These are phyloP conservation scores for Drosophila trichaetosa DNA, from an alignment of 2,888 invertebrate species.

Conservation along the genomic window DNA sequence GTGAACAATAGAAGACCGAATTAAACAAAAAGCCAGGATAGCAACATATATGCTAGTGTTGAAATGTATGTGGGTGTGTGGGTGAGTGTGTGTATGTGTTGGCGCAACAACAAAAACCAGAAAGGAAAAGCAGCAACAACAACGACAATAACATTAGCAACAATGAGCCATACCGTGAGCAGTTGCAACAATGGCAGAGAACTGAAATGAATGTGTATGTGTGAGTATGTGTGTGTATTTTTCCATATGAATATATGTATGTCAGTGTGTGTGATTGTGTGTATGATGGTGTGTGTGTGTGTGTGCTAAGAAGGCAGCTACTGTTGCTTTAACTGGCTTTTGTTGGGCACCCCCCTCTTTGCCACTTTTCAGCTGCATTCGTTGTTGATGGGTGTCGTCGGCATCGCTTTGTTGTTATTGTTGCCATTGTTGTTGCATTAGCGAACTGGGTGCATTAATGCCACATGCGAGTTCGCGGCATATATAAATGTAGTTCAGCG, in stretches of 20 bases:
- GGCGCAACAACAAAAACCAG: conserved; percentile 33
- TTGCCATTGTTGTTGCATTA: conserved; percentile 56
- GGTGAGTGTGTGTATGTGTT: conserved; percentile 26
- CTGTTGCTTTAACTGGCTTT: conserved; percentile 76
- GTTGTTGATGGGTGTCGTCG: conserved; percentile 38
- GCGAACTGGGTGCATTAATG: conserved; percentile 71
- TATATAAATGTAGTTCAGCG: conserved; percentile 32
- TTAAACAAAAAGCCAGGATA: conserved; percentile 74
- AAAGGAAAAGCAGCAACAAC: conserved; percentile 4
- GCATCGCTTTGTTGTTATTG: conserved; percentile 20
- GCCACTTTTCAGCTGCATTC: conserved; percentile 1
- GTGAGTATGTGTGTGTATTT: not conserved
- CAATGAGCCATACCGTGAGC: conserved; percentile 57
- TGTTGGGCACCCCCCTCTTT: conserved; percentile 42
- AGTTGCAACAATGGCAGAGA: conserved; percentile 70
- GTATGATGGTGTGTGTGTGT: conserved; percentile 1
- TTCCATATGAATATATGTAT: not conserved
- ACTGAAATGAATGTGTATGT: conserved; percentile 51
- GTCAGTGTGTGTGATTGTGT: conserved; percentile 3
- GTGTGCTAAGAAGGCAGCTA: conserved; percentile 49
- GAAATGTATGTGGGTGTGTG: conserved; percentile 17
- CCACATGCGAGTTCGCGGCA: conserved; percentile 33
- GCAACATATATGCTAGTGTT: conserved; percentile 8
- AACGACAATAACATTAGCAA: conserved; percentile 50
- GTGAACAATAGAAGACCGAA: conserved; percentile 79